Percentiles rank a stretch among this genome's conserved stretches.
phyloP scores from a whole-genome alignment of 2,113 vertebrate genomes.

The Forbesichthys papilliferus region DNA sequence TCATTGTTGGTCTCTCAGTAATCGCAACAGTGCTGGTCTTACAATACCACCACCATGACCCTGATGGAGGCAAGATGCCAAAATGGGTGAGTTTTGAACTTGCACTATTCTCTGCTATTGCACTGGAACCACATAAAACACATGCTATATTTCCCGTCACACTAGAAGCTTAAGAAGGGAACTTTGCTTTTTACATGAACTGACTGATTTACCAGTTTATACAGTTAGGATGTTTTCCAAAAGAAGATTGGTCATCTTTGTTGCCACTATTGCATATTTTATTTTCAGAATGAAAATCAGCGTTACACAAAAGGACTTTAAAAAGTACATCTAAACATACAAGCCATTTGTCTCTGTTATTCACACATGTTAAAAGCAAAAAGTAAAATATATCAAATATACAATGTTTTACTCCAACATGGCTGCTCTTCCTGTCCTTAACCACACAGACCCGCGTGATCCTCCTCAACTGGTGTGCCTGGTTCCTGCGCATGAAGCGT shows the following conservation, averaged over 20 bases:
- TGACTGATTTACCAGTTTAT: background rate
- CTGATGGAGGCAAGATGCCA: slow-evolving; percentile 92
- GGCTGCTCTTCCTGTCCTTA: background rate
- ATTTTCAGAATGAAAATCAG: too few species aligned
- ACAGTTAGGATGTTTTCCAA: too few species aligned
- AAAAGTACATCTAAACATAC: too few species aligned
- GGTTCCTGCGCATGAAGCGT: slow-evolving; percentile 95
- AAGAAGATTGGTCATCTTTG: too few species aligned
- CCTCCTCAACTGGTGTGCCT: slow-evolving; percentile 95
- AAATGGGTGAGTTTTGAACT: slow-evolving; percentile 85
- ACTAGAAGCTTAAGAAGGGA: background rate
- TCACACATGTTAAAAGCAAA: too few species aligned
- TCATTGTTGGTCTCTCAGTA: slow-evolving; percentile 94
- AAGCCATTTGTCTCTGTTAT: too few species aligned
- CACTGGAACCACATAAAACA: background rate
- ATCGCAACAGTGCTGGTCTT: slow-evolving; percentile 93
- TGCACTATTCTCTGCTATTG: background rate
- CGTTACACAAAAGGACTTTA: too few species aligned
- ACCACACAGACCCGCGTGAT: slow-evolving; percentile 84
- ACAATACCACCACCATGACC: slow-evolving; percentile 94
- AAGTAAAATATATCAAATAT: too few species aligned
- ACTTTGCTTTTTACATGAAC: background rate
- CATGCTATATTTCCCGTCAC: background rate
- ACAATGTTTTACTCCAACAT: too few species aligned
- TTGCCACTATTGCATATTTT: too few species aligned